phyloP scores from a whole-genome alignment of 2,888 invertebrate species.

The Fragum sueziense region DNA sequence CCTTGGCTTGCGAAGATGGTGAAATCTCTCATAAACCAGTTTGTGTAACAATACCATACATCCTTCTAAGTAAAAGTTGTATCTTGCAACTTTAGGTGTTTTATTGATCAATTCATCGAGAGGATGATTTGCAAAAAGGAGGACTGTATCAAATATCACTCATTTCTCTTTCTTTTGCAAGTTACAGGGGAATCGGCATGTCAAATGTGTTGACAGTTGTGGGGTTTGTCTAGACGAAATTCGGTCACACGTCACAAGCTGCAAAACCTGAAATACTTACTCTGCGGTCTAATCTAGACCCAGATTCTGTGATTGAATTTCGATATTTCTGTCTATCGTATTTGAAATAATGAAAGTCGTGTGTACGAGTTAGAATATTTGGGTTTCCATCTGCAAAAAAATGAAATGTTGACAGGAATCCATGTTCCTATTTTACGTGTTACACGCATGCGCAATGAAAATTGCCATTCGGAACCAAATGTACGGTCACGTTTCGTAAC shows the following conservation, averaged over 20 bases:
- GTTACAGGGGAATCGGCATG: no score
- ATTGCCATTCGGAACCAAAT: conserved; percentile 31
- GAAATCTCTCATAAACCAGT: no score
- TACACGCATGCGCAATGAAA: conserved; percentile 56
- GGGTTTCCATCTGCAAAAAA: not conserved
- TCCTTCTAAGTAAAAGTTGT: no score
- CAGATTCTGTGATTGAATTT: no score
- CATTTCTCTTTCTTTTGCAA: no score
- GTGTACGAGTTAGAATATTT: not conserved
- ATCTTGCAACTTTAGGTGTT: no score
- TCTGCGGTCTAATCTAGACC: not conserved
- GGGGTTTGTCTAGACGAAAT: not conserved
- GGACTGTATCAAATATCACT: no score
- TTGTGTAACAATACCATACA: no score
- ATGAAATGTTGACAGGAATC: conserved; percentile 44
- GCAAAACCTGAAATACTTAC: not conserved
- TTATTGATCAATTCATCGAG: no score
- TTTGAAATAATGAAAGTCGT: no score
- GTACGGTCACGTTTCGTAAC: not conserved
- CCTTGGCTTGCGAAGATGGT: no score
- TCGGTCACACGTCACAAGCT: conserved; percentile 8
- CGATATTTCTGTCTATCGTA: not conserved
- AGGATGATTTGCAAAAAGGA: no score
- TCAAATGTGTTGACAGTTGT: not conserved
- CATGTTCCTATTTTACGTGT: conserved; percentile 64